Evolutionary conservation across 1,140 invertebrate species (phyloP).

Genomic region (Dysdera silvatica): DNA sequence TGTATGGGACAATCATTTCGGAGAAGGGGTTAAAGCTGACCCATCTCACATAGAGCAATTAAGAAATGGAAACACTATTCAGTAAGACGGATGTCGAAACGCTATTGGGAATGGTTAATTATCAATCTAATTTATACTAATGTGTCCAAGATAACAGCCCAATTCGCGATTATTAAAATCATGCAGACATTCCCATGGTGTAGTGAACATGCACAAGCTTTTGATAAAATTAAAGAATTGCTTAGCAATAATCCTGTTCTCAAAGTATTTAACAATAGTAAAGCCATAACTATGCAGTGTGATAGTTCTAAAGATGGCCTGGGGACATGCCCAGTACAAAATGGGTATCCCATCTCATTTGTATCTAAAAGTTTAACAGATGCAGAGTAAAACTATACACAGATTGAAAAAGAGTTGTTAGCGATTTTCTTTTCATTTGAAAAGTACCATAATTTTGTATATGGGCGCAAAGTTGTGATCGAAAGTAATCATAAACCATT

Average conservation of each 20-base stretch:
- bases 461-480: constrained; percentile 45
- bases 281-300: not conserved
- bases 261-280: not conserved
- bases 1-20: constrained; percentile 1
- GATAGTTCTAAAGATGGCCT: constrained; percentile 9
- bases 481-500: constrained; percentile 48
- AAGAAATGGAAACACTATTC: not conserved
- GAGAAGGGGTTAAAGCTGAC: constrained; percentile 34
- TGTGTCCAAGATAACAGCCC: not conserved
- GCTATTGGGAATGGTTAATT: constrained; percentile 15
- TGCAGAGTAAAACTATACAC: constrained; percentile 37
- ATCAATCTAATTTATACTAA: constrained; percentile 8
- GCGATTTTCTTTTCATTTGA: constrained; percentile 45
- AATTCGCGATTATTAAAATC: constrained; percentile 1
- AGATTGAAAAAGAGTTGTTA: constrained; percentile 50
- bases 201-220: constrained; percentile 2
- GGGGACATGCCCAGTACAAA: not conserved
- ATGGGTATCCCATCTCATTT: constrained; percentile 3
- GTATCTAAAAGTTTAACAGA: constrained; percentile 5
- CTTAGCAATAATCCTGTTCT: constrained; percentile 11
- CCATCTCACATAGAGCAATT: constrained; percentile 39
- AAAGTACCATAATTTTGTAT: constrained; percentile 45
- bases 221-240: constrained; percentile 10
- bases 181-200: not conserved
- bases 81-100: constrained; percentile 13